phyloP scores from a whole-genome alignment of 2,888 invertebrate genomes.

The Calliscelio sp. region DNA sequence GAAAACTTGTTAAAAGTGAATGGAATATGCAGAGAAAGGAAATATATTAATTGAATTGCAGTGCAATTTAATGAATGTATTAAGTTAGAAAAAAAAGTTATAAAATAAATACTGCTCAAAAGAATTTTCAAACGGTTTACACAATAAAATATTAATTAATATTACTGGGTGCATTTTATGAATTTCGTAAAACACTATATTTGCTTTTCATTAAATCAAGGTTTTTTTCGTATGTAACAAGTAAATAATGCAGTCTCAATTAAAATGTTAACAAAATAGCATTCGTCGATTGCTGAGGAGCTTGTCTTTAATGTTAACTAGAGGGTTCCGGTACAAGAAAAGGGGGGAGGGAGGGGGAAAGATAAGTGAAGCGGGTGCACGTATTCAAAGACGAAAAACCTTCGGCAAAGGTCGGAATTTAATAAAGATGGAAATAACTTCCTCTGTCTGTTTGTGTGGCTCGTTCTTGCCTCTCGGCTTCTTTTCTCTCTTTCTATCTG shows the following conservation, averaged over 20 bases:
- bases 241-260: conserved; percentile 38
- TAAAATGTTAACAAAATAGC: conserved; percentile 50
- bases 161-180: too few relatives aligned
- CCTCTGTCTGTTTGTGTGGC: conserved; percentile 40
- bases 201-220: conserved; percentile 4
- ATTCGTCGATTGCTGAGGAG: conserved; percentile 23
- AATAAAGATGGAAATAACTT: conserved; percentile 71
- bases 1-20: too few relatives aligned
- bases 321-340: not conserved
- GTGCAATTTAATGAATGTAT: too few relatives aligned
- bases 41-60: too few relatives aligned
- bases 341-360: not conserved
- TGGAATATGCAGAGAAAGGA: too few relatives aligned
- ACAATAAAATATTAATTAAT: too few relatives aligned
- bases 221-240: conserved; percentile 16
- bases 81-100: too few relatives aligned
- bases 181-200: too few relatives aligned
- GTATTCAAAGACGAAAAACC: conserved; percentile 53
- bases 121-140: too few relatives aligned
- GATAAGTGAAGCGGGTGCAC: conserved; percentile 31
- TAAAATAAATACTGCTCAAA: too few relatives aligned
- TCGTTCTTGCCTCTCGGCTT: conserved; percentile 40
- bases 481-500: conserved; percentile 12
- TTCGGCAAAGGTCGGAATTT: conserved; percentile 67
- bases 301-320: conserved; percentile 55